These are phyloP conservation scores for Cisticola juncidis DNA, from an alignment of 2,113 vertebrate genomes.

Conservation along the genomic window DNA sequence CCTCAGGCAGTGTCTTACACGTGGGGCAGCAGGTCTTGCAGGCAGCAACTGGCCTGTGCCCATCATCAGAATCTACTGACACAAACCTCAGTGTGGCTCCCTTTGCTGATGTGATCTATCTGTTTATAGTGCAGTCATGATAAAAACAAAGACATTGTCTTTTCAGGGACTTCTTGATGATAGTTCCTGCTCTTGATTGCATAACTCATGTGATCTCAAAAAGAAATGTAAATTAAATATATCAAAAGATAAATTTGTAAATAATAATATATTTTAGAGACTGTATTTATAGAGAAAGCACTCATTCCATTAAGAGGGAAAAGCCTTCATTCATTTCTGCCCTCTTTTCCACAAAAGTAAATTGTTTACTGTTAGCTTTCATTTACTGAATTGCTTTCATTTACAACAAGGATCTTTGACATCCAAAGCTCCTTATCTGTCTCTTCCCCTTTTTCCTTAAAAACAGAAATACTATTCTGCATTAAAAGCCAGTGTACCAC, in stretches of 20 bases:
- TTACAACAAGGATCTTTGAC: background rate
- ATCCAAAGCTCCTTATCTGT: background rate
- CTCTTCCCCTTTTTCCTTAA: background rate
- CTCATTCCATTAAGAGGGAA: background rate
- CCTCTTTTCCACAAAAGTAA: background rate
- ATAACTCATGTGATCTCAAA: background rate
- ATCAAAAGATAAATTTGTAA: background rate
- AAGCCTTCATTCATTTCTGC: background rate
- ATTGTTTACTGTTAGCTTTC: background rate
- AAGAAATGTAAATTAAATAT: constrained; percentile 8
- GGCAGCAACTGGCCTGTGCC: background rate
- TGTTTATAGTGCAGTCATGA: background rate
- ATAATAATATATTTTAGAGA: background rate
- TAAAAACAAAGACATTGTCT: background rate
- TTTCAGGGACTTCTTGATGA: background rate
- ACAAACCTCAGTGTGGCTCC: background rate
- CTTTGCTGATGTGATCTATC: background rate
- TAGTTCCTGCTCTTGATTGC: background rate
- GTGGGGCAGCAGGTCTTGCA: background rate
- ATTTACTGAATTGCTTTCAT: background rate
- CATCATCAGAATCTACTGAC: background rate
- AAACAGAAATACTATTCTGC: background rate
- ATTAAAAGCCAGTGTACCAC: background rate
- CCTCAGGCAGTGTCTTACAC: background rate
- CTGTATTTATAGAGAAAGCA: background rate